Base-by-base conservation (phyloP, 1,140 invertebrate genomes). In the Adelges cooleyi region DNA sequence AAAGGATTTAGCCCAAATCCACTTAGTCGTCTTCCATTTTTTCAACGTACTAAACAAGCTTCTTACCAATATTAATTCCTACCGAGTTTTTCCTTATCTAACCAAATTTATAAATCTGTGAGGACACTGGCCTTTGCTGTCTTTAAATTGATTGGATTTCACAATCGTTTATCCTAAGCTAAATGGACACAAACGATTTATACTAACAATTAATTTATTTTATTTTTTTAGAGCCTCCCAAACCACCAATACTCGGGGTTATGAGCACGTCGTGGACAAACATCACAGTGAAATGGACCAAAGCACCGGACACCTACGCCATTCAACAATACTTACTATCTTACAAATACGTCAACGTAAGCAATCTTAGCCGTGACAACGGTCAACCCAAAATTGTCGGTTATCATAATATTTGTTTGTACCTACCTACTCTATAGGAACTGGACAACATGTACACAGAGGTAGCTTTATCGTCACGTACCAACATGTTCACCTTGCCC, bases 151-250 rank as follows among this genome's bases (percentile, higher is more conserved):
- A n/a, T n/a, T n/a, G n/a, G n/a, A n/a, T n/a, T n/a, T n/a, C n/a
- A n/a, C n/a, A n/a, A n/a, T n/a, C n/a, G n/a, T n/a, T n/a, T n/a
- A n/a, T n/a, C n/a, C n/a, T n/a, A n/a, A n/a, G n/a, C n/a, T n/a
- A n/a, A n/a, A n/a, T n/a, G n/a, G n/a, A n/a, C n/a, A n/a, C n/a
- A n/a, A n/a, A n/a, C n/a, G n/a, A n/a, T n/a, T n/a, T n/a, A n/a
- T n/a, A n/a, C n/a, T n/a, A n/a, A n/a, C n/a, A n/a, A n/a, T n/a
- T n/a, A n/a, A n/a, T n/a, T n/a, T n/a, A n/a, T n/a, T n/a, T n/a
- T n/a, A n/a, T n/a, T n/a, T 78, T 81, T 5, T 74, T 77, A 77
- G 79, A 79, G 79, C 69, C 66, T 17, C 27, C 49, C 1, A 67
- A 49, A 33, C 82, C 83, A 5, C 84, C 84, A 0, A 75, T 75